phyloP scores from a whole-genome alignment of 2,888 invertebrate species.

The Drosophila robusta region DNA sequence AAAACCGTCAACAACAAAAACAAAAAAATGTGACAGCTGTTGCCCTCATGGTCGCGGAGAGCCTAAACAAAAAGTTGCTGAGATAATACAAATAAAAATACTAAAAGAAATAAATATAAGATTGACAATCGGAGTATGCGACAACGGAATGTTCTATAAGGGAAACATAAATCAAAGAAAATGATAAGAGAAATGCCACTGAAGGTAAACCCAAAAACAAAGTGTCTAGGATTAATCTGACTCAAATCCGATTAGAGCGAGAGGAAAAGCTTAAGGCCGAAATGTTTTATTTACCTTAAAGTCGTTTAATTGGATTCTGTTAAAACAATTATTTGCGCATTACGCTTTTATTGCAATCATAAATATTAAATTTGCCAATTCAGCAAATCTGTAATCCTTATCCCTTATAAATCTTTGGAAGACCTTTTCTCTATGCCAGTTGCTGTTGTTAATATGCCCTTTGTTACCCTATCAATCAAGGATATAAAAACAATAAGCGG shows the following conservation, averaged over 20 bases:
- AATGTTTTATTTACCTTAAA: background rate
- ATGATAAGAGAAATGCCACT: conserved; percentile 2
- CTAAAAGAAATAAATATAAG: conserved; percentile 33
- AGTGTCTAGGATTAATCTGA: background rate
- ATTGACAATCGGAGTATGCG: conserved; percentile 49
- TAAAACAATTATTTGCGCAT: conserved; percentile 19
- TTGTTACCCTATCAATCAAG: conserved; percentile 52
- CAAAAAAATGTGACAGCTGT: conserved; percentile 67
- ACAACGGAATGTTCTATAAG: conserved; percentile 45
- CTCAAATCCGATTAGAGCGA: background rate
- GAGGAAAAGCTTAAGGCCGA: background rate
- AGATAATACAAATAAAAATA: conserved; percentile 65
- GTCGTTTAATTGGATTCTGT: conserved; percentile 4
- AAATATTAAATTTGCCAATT: conserved; percentile 24
- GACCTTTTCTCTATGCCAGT: background rate
- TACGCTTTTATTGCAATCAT: conserved; percentile 18
- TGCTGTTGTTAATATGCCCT: conserved; percentile 28
- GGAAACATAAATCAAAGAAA: conserved; percentile 27
- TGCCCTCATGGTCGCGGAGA: conserved; percentile 49
- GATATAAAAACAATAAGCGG: conserved; percentile 69
- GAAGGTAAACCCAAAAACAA: background rate
- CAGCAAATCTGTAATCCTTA: conserved; percentile 16
- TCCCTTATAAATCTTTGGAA: conserved; percentile 7
- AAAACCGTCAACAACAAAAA: conserved; percentile 36
- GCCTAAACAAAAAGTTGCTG: conserved; percentile 40